phyloP scores from a whole-genome alignment of 2,888 invertebrate genomes.

The Steinernema carpocapsae region DNA sequence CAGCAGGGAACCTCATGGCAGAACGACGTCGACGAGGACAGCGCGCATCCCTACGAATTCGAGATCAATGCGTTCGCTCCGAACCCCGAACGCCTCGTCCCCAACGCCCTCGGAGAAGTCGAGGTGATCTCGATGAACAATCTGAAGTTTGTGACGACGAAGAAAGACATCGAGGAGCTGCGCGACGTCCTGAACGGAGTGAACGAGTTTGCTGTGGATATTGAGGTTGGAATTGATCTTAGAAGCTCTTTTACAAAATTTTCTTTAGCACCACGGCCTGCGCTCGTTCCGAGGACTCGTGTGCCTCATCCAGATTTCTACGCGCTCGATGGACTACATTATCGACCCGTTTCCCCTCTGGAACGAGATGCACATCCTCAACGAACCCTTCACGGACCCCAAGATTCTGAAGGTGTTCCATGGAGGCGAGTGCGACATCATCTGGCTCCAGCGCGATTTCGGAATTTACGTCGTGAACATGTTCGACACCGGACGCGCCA shows the following conservation, averaged over 20 bases:
- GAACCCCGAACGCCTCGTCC: conserved; percentile 42
- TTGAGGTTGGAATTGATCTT: conserved; percentile 72
- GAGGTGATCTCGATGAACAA: background rate
- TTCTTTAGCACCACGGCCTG: conserved; percentile 84
- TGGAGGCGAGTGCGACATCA: conserved; percentile 84
- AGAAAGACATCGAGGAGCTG: background rate
- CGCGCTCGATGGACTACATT: conserved; percentile 81
- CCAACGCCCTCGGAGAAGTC: background rate
- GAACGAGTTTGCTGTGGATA: conserved; percentile 84
- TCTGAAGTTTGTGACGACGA: background rate
- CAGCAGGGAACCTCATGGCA: background rate
- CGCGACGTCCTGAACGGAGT: conserved; percentile 66
- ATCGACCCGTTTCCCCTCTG: conserved; percentile 86
- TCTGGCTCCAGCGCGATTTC: conserved; percentile 94
- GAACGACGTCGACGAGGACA: too few species aligned
- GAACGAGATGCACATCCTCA: conserved; percentile 81
- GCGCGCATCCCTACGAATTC: conserved; percentile 52
- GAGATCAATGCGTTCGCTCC: conserved; percentile 52
- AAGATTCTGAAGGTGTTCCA: conserved; percentile 89
- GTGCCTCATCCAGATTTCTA: conserved; percentile 91
- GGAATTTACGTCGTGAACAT: conserved; percentile 92
- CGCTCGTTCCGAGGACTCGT: conserved; percentile 90
- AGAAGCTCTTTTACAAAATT: background rate
- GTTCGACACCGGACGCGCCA: conserved; percentile 80
- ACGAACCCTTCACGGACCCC: conserved; percentile 87